These are phyloP conservation scores for Rhaphigaster nebulosa DNA, from an alignment of 2,888 invertebrate genomes.

Conservation along the genomic window DNA sequence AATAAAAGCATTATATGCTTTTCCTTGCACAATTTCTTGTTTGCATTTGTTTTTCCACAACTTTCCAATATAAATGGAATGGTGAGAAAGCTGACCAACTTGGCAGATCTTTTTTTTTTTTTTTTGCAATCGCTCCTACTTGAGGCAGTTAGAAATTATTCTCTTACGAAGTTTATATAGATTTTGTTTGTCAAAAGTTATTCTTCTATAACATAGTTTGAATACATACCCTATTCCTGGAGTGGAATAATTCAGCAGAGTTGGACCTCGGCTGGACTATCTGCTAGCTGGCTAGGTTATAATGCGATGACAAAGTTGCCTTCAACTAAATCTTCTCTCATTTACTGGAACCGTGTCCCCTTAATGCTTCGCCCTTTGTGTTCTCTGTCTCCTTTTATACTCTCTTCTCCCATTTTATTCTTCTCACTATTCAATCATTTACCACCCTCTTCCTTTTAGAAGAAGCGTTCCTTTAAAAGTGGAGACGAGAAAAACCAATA, in stretches of 20 bases:
- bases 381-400: neutral
- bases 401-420: conserved; percentile 1
- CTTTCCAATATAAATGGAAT: too few relatives aligned
- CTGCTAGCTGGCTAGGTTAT: neutral
- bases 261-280: neutral
- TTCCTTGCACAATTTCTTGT: too few relatives aligned
- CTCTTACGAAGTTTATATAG: too few relatives aligned
- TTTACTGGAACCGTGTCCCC: neutral
- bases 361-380: neutral
- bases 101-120: too few relatives aligned
- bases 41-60: too few relatives aligned
- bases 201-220: neutral
- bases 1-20: too few relatives aligned
- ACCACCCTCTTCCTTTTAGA: neutral
- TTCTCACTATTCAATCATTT: neutral
- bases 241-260: neutral
- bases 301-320: conserved; percentile 22
- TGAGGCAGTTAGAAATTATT: too few relatives aligned
- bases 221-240: neutral
- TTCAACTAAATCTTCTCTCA: conserved; percentile 16
- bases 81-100: too few relatives aligned
- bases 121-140: too few relatives aligned
- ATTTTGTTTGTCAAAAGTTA: too few relatives aligned
- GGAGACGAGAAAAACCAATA: neutral
- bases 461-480: neutral